Percentiles rank a stretch among this genome's conserved stretches.
phyloP scores from a whole-genome alignment of 2,888 invertebrate species.

The Omphaloscelis lunosa region DNA sequence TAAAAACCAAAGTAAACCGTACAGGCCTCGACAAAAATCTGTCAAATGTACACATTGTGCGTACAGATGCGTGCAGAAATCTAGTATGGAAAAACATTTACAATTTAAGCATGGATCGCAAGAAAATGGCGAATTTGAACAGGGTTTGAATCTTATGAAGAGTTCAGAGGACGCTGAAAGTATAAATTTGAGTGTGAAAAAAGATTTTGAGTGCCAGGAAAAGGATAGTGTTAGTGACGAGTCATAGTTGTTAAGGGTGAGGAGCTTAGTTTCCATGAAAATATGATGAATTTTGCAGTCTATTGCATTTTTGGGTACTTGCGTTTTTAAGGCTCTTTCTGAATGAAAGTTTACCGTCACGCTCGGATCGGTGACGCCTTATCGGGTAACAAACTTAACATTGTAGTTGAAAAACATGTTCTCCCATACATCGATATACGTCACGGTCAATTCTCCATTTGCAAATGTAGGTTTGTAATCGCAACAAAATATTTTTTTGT shows the following conservation, averaged over 20 bases:
- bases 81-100: slow-evolving; percentile 87
- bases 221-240: slow-evolving; percentile 48
- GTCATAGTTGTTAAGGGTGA: slow-evolving; percentile 63
- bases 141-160: slow-evolving; percentile 67
- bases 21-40: slow-evolving; percentile 85
- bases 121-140: slow-evolving; percentile 60
- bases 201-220: slow-evolving; percentile 66
- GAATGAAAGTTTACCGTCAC: too few species aligned
- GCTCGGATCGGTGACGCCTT: too few species aligned
- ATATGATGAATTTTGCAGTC: slow-evolving; percentile 15
- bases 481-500: too few species aligned
- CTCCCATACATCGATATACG: too few species aligned
- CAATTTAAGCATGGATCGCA: slow-evolving; percentile 82
- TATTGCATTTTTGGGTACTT: slow-evolving; percentile 34
- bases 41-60: slow-evolving; percentile 85
- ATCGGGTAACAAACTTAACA: too few species aligned
- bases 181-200: slow-evolving; percentile 81
- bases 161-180: slow-evolving; percentile 67
- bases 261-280: slow-evolving; percentile 34
- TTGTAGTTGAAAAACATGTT: too few species aligned
- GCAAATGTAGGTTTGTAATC: too few species aligned
- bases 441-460: too few species aligned
- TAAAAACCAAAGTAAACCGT: slow-evolving; percentile 82
- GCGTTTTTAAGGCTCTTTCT: neutral
- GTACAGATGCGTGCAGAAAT: slow-evolving; percentile 86